phyloP scores from a whole-genome alignment of 2,113 vertebrate genomes.

The Sisor rabdophorus region DNA sequence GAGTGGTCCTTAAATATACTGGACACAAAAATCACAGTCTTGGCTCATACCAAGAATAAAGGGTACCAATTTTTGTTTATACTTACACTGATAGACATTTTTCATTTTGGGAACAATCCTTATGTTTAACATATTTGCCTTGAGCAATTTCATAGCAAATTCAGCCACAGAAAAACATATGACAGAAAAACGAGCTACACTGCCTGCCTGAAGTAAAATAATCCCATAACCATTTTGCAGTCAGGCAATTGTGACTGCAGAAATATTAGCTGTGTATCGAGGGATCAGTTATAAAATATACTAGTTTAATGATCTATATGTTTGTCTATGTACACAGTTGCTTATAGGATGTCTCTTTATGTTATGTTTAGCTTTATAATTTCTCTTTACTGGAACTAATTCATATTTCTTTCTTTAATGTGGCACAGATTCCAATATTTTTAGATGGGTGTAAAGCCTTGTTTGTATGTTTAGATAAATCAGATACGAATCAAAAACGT shows the following conservation, averaged over 20 bases:
- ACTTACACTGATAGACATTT: background rate
- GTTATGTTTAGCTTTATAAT: no score
- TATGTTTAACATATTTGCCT: background rate
- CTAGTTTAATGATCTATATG: no score
- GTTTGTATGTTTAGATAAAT: no score
- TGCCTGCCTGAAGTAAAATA: background rate
- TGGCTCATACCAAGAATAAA: background rate
- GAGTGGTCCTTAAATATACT: background rate
- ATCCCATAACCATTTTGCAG: background rate
- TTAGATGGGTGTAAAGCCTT: no score
- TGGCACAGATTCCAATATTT: no score
- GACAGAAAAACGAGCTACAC: background rate
- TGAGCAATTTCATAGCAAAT: background rate
- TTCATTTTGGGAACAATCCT: background rate
- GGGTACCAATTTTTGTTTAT: background rate
- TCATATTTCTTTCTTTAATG: no score
- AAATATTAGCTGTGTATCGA: no score
- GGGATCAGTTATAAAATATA: no score
- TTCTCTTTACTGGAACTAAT: no score
- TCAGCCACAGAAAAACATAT: background rate
- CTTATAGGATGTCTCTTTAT: no score
- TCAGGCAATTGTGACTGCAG: background rate
- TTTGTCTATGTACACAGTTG: no score
- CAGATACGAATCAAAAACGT: no score
- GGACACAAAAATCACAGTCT: background rate